These are phyloP conservation scores for Minunthozetes semirufus DNA, from an alignment of 2,888 invertebrate genomes.

Conservation along the genomic window DNA sequence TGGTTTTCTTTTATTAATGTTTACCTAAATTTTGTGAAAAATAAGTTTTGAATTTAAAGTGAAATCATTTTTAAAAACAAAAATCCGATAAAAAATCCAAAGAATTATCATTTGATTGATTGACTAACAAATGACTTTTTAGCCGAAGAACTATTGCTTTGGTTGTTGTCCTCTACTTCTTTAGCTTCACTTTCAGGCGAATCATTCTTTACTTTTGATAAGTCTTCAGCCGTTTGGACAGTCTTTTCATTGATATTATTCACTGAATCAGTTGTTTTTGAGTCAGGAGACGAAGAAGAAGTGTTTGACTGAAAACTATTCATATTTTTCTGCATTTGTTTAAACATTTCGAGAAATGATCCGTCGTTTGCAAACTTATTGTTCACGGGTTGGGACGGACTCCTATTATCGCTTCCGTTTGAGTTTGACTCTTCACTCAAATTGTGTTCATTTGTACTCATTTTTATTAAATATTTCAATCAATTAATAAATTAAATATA, in stretches of 20 bases:
- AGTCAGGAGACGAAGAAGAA: neutral
- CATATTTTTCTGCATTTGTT: slow-evolving; percentile 62
- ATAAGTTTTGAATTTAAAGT: neutral
- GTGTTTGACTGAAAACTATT: slow-evolving; percentile 13
- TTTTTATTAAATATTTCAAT: neutral
- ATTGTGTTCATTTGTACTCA: neutral
- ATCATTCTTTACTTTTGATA: too few species aligned
- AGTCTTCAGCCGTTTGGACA: too few species aligned
- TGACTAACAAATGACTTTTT: neutral
- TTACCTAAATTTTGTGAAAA: neutral
- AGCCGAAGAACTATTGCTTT: too few species aligned
- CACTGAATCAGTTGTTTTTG: neutral
- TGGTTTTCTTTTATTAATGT: slow-evolving; percentile 28
- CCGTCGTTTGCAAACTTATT: slow-evolving; percentile 73
- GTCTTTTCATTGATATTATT: neutral
- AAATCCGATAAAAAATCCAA: neutral
- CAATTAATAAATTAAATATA: too few species aligned
- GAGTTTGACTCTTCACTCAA: neutral
- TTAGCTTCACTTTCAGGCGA: too few species aligned
- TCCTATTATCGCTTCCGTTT: neutral
- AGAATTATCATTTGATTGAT: slow-evolving; percentile 3
- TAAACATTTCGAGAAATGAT: slow-evolving; percentile 82
- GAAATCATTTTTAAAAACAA: neutral
- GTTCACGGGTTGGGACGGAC: neutral
- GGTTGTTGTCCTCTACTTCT: too few species aligned